These are phyloP conservation scores for Emberiza fucata DNA, from an alignment of 2,113 vertebrate genomes.

Conservation along the genomic window DNA sequence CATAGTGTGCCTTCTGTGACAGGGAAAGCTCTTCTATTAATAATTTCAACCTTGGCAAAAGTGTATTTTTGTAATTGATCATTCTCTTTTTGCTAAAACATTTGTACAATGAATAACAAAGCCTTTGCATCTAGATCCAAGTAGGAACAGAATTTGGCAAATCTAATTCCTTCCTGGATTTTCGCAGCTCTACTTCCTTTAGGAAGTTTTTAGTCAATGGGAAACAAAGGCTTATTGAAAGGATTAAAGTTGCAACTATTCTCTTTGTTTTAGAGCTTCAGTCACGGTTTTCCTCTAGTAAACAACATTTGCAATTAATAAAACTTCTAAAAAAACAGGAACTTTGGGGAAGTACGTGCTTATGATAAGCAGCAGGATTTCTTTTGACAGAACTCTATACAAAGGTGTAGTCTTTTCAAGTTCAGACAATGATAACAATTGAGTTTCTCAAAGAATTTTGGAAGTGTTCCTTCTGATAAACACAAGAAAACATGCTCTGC, in stretches of 20 bases:
- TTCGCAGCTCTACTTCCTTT: constrained; percentile 80
- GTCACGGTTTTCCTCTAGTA: constrained; percentile 74
- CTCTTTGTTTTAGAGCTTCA: constrained; percentile 78
- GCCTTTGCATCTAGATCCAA: constrained; percentile 49
- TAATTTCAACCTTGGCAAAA: constrained; percentile 19
- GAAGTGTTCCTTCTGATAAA: constrained; percentile 60
- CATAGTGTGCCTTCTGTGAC: background rate
- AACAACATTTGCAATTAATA: constrained; percentile 79
- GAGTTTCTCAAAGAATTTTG: constrained; percentile 56
- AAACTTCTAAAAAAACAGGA: constrained; percentile 79
- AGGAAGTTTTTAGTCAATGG: constrained; percentile 88
- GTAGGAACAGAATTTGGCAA: constrained; percentile 64
- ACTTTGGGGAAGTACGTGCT: constrained; percentile 74
- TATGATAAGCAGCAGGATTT: constrained; percentile 76
- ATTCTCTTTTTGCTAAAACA: background rate
- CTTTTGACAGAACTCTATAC: constrained; percentile 62
- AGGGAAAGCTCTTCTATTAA: constrained; percentile 31
- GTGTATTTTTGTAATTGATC: background rate
- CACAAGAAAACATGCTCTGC: background rate
- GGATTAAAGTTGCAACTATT: constrained; percentile 76
- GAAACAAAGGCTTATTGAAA: constrained; percentile 87
- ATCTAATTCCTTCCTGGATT: constrained; percentile 78
- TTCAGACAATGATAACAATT: constrained; percentile 49
- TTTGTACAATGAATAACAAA: constrained; percentile 49
- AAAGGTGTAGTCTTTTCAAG: constrained; percentile 67